Evolutionary conservation across 2,888 invertebrate species (phyloP).

Genomic region (Linnaemya tessellans): DNA sequence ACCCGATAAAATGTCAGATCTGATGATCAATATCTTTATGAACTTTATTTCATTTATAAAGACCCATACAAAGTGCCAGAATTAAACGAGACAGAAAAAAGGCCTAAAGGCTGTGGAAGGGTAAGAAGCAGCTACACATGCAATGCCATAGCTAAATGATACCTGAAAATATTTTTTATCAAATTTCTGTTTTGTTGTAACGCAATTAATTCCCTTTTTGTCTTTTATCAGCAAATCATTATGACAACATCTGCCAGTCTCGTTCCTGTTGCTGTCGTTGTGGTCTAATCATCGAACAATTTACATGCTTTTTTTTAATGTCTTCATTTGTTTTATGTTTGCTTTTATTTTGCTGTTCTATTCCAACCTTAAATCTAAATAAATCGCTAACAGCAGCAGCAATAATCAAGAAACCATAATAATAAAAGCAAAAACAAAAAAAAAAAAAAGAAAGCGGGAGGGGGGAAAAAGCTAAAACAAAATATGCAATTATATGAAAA

Average conservation of each 20-base stretch:
- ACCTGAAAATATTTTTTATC: not conserved
- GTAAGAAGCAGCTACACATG: not conserved
- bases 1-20: too few species aligned
- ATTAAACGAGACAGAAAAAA: constrained; percentile 7
- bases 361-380: constrained; percentile 61
- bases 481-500: constrained; percentile 64
- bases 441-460: not conserved
- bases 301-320: constrained; percentile 41
- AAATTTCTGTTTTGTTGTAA: not conserved
- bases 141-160: not conserved
- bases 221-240: constrained; percentile 49
- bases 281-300: constrained; percentile 62
- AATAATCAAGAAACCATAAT: constrained; percentile 30
- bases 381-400: constrained; percentile 46
- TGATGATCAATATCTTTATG: too few species aligned
- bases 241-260: constrained; percentile 52
- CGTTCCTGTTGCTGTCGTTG: constrained; percentile 36
- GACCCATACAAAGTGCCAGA: too few species aligned
- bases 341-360: not conserved
- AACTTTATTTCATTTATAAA: not conserved
- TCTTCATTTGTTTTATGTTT: constrained; percentile 15
- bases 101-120: not conserved
- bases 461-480: constrained; percentile 31
- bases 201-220: constrained; percentile 10
- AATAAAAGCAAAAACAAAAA: too few species aligned